Conservation (phyloP, 2,888 invertebrate species). For the Lasioglossum marginatum region DNA sequence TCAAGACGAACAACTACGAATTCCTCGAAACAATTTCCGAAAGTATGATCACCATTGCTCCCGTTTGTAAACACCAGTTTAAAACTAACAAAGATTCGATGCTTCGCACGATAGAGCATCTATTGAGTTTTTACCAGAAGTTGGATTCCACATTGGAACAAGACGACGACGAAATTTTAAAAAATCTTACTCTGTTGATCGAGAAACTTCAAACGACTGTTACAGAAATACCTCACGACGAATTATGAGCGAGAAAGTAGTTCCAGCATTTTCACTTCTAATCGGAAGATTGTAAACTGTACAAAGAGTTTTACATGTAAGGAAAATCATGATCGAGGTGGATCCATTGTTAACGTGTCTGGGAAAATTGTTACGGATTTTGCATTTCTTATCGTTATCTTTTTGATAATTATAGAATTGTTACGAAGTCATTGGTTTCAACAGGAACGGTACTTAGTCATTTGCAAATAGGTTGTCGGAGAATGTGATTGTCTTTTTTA, state of each 20-base stretch:
- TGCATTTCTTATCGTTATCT: conserved; percentile 23
- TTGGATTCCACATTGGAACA: conserved; percentile 47
- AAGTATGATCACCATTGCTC: conserved; percentile 76
- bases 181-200: conserved; percentile 64
- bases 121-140: conserved; percentile 69
- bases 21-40: conserved; percentile 81
- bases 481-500: conserved; percentile 29
- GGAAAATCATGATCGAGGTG: neutral
- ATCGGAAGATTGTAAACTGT: conserved; percentile 22
- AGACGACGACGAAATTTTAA: conserved; percentile 69
- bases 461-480: conserved; percentile 50
- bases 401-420: conserved; percentile 8
- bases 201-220: conserved; percentile 61
- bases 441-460: conserved; percentile 6
- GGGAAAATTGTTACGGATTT: conserved; percentile 18
- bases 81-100: conserved; percentile 61
- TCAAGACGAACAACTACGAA: conserved; percentile 82
- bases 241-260: conserved; percentile 60
- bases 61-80: conserved; percentile 75
- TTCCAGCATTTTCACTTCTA: conserved; percentile 30
- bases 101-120: conserved; percentile 65
- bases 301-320: conserved; percentile 26
- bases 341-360: conserved; percentile 26
- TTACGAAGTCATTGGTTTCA: neutral
- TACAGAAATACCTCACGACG: conserved; percentile 68